Evolutionary conservation across 2,113 vertebrate genomes (phyloP), one percentile per base, ranked within the genome.

Genomic region (Oenanthe oenanthe): DNA sequence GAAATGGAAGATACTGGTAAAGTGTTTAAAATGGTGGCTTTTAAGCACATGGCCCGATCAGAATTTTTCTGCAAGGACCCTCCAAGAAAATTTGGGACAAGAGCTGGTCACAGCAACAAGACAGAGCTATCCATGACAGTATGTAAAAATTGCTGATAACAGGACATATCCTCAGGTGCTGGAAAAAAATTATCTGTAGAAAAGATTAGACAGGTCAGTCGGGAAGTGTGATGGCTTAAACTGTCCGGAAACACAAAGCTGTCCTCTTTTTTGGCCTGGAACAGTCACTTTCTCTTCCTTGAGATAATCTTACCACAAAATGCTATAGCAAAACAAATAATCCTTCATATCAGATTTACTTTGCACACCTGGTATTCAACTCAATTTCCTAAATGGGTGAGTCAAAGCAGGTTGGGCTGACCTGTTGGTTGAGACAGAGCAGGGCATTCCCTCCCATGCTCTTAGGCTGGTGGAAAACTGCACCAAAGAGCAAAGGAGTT

Each of bases 11-110:
- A 45, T 17, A 75, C 40, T 8, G 4, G 12, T 1, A 14, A 42
- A 70, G 28, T 25, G 14, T 13, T 51, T 34, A 66, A 93, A 82
- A 36, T 1, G 0, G 15, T 36, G 19, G 7, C 34, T 60, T 83
- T 75, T 42, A 36, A 60, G 54, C 0, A 4, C 9, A 3, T 34
- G 10, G 7, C 12, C 28, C 22, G 18, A 16, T 13, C 0, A 0
- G 28, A 22, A 47, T 18, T 85, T 60, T 79, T 76, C 43, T 60
- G 32, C 34, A 28, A 78, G 42, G 54, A 21, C 3, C 7, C 13
- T 58, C 47, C 0, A 2, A 31, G 56, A 45, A 85, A 88, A 53
- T 9, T 4, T 19, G 17, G 54, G 42, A 43, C 16, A 40, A 56
- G 63, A 67, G 48, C 24, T 29, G 31, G 50, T 65, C 50, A 40